A percentile compares a stretch with the other conserved stretches of the same genome.
Conservation (phyloP, 1,140 invertebrate species). For the Euwallacea fornicatus region DNA sequence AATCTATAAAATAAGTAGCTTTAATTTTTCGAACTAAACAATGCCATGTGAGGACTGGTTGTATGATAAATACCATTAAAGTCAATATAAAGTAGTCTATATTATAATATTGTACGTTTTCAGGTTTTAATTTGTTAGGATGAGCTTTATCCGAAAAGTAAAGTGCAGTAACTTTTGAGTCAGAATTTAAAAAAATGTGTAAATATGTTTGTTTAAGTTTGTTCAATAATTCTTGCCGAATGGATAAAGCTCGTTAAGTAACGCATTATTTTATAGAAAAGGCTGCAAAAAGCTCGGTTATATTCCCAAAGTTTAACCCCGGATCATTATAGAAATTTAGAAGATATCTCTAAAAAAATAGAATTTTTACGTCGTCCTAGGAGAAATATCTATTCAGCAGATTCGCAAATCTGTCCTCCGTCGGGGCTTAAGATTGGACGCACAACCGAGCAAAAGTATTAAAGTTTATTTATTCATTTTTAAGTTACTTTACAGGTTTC, state of each 20-base stretch:
- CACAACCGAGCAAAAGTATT: background rate
- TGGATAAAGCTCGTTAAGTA: too few relatives aligned
- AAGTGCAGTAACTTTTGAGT: background rate
- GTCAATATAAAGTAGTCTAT: conserved; percentile 36
- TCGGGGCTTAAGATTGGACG: too few relatives aligned
- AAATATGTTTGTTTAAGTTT: too few relatives aligned
- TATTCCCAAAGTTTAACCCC: too few relatives aligned
- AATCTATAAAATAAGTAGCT: conserved; percentile 23
- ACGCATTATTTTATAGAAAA: too few relatives aligned
- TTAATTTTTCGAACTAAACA: conserved; percentile 30
- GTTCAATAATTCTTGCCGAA: too few relatives aligned
- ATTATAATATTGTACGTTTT: conserved; percentile 17
- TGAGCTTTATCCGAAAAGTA: conserved; percentile 12
- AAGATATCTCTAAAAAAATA: too few relatives aligned
- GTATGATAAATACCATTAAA: conserved; percentile 32
- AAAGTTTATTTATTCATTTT: conserved; percentile 5
- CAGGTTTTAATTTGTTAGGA: conserved; percentile 5
- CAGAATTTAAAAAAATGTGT: background rate
- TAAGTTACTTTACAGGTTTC: background rate
- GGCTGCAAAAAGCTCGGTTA: too few relatives aligned
- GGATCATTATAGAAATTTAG: too few relatives aligned
- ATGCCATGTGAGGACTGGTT: conserved; percentile 37
- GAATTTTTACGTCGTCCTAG: too few relatives aligned
- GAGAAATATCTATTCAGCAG: too few relatives aligned
- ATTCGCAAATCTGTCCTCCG: too few relatives aligned